Evolutionary conservation across 1,140 invertebrate species (phyloP).

Genomic region (Drosophila takahashii): DNA sequence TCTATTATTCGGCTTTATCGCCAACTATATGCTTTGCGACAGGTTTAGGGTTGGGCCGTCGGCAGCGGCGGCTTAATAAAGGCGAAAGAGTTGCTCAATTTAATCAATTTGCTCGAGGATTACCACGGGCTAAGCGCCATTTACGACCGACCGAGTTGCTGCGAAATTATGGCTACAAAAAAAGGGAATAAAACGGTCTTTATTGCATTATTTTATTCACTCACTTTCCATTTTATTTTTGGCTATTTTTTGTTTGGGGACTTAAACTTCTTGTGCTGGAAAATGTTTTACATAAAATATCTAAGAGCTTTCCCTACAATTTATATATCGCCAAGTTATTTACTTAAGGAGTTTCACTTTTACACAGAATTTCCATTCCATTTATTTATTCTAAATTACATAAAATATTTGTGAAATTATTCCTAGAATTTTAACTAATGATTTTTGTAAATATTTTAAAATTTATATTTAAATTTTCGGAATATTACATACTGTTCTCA

Average conservation of each 20-base stretch:
- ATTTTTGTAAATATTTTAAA: too few relatives aligned
- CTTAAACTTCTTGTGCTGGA: background rate
- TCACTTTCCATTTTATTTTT: background rate
- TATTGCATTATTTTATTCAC: background rate
- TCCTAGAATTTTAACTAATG: too few relatives aligned
- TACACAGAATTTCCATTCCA: too few relatives aligned
- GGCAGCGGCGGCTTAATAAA: constrained; percentile 23
- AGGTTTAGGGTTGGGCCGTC: constrained; percentile 39
- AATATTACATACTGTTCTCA: too few relatives aligned
- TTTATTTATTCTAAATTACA: too few relatives aligned
- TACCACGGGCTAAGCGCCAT: constrained; percentile 21
- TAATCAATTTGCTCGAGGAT: constrained; percentile 30
- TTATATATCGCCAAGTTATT: too few relatives aligned
- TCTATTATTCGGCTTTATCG: constrained; percentile 24
- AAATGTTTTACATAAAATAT: too few relatives aligned
- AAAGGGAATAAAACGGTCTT: background rate
- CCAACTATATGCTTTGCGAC: constrained; percentile 24
- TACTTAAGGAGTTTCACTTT: too few relatives aligned
- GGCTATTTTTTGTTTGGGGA: background rate
- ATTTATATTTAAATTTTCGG: too few relatives aligned
- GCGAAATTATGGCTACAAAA: background rate
- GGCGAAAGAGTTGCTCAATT: constrained; percentile 38
- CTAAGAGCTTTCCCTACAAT: too few relatives aligned
- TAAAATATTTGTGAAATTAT: too few relatives aligned
- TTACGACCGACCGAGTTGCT: background rate